phyloP scores from a whole-genome alignment of 37 sponge, comb jelly and placozoan species.

The Axinella damicornis region DNA sequence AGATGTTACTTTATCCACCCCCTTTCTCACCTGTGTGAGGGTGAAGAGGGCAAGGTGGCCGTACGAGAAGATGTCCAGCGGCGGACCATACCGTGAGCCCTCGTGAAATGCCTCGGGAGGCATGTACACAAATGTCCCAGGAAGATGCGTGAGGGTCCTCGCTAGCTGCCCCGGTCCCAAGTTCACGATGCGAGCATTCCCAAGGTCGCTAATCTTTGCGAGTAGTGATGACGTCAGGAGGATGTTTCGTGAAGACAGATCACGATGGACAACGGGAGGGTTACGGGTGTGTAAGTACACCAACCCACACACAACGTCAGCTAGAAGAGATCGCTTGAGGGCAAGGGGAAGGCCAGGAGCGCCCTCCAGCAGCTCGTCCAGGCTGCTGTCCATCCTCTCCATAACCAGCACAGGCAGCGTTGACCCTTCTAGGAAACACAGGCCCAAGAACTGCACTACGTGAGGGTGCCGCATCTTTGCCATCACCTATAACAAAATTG shows the following conservation, averaged over 20 bases:
- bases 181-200: conserved; percentile 45
- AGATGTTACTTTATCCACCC: too few relatives aligned
- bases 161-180: neutral
- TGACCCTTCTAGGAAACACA: conserved; percentile 1
- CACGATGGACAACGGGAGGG: conserved; percentile 57
- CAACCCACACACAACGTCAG: conserved; percentile 52
- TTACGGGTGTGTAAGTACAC: conserved; percentile 53
- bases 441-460: conserved; percentile 65
- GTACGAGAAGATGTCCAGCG: conserved; percentile 66
- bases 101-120: conserved; percentile 22
- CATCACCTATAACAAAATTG: conserved; percentile 10
- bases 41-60: conserved; percentile 45
- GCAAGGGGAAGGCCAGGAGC: conserved; percentile 9
- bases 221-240: conserved; percentile 36
- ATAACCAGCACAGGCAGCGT: conserved; percentile 42
- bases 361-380: conserved; percentile 16
- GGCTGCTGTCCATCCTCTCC: conserved; percentile 32
- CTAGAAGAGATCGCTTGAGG: conserved; percentile 37
- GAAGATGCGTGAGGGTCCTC: neutral
- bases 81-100: neutral
- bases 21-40: neutral
- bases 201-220: conserved; percentile 73
- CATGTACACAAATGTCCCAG: conserved; percentile 42
- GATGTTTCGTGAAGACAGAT: conserved; percentile 58
- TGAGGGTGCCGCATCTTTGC: conserved; percentile 55